Base-by-base conservation (phyloP, 2,797 vertebrate species). In the Kryptolebias ocellatus region DNA sequence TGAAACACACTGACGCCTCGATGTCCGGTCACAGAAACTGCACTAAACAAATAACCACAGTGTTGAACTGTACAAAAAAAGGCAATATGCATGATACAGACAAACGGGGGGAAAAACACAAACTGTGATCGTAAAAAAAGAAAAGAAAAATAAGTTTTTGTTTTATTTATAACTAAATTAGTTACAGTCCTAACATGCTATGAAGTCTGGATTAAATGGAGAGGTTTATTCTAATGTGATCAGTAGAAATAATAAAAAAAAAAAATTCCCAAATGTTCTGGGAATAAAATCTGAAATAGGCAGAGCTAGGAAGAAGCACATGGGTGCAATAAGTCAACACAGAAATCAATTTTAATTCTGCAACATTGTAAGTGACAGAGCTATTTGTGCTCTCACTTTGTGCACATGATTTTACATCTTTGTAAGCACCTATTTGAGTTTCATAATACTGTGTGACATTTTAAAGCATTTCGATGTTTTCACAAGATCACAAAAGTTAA, bases 161-260 rank as follows among this genome's bases (percentile, higher is more conserved):
- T 17, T 61, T 53, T 37, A 73, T 85, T 83, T 74, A 86, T 70
- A 61, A 39, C 53, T 37, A 79, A 83, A 81, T 80, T 70, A 86
- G 69, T 67, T 72, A 60, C 72, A 70, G 68, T 72, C 67, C 67
- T 24, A 65, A 69, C 78, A 74, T 71, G 60, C 58, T 46, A 67
- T 79, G 75, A 84, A 79, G 73, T 81, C 57, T 73, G 67, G 82
- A 78, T 83, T 72, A 78, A 86, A 77, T 61, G 63, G 66, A 59
- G 56, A 61, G 66, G 87, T 85, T 84, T 77, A 74, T 81, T 81
- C 81, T 84, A 71, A 83, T 65, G 63, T 53, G 17, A 85, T 71
- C 64, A 76, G 59, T 64, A 69, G 56, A 72, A 80, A 68, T 69
- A 73, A 79, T n/a, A n/a, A n/a, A n/a, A n/a, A n/a, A n/a, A n/a